A percentile compares a stretch with the other conserved stretches of the same genome.
Evolutionary conservation across 2,888 invertebrate genomes (phyloP).

Genomic region (Oegoconia quadripuncta): DNA sequence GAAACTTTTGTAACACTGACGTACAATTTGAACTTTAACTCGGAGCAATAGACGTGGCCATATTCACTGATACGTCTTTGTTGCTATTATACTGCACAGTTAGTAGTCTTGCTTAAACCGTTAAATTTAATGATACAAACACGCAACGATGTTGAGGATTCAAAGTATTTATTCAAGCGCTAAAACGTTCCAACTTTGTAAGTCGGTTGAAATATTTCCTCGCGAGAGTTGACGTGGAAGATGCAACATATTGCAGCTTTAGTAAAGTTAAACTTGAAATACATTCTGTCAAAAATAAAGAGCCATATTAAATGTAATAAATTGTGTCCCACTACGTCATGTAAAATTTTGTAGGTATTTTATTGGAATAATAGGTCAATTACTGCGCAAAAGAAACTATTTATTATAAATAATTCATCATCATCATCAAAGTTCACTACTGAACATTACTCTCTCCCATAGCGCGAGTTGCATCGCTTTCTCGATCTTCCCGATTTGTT

Average conservation of each 20-base stretch:
- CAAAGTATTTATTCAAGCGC: constrained; percentile 32
- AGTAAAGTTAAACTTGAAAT: not conserved
- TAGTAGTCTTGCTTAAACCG: constrained; percentile 23
- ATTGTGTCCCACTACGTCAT: too few species aligned
- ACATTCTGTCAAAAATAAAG: too few species aligned
- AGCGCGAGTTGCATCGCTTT: too few species aligned
- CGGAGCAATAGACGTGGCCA: constrained; percentile 7
- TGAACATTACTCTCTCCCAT: too few species aligned
- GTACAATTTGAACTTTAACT: constrained; percentile 16
- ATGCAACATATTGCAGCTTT: constrained; percentile 2
- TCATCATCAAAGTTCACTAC: too few species aligned
- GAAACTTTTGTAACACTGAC: constrained; percentile 1
- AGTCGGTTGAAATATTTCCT: constrained; percentile 19
- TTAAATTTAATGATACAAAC: constrained; percentile 35
- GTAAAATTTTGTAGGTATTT: too few species aligned
- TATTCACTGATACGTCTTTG: constrained; percentile 13
- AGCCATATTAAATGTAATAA: too few species aligned
- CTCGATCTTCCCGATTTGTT: too few species aligned
- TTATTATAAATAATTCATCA: too few species aligned
- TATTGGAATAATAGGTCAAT: too few species aligned
- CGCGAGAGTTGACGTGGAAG: constrained; percentile 9
- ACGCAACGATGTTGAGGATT: constrained; percentile 22
- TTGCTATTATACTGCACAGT: constrained; percentile 22
- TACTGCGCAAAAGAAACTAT: too few species aligned
- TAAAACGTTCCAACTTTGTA: constrained; percentile 27